Conservation (phyloP, 1,140 invertebrate genomes). For the Limonius californicus region DNA sequence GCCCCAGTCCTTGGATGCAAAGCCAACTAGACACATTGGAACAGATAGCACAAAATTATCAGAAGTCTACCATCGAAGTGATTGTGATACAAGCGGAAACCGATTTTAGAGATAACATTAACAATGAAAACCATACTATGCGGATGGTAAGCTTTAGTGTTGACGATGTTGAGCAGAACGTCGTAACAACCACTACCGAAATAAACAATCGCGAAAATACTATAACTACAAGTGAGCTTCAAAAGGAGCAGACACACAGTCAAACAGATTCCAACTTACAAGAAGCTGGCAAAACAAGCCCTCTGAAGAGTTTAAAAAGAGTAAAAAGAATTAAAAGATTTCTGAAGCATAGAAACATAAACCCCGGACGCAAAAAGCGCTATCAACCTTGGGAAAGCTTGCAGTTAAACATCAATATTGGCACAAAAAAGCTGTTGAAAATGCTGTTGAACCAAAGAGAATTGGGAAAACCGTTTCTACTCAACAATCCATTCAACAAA, state of each 20-base stretch:
- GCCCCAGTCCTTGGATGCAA: slow-evolving; percentile 26
- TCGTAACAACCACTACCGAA: too few species aligned
- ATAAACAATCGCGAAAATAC: not conserved
- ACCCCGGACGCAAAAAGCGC: slow-evolving; percentile 16
- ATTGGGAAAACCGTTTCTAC: not conserved
- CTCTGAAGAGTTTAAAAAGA: not conserved
- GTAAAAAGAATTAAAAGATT: slow-evolving; percentile 12
- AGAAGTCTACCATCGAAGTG: slow-evolving; percentile 18
- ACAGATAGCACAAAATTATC: slow-evolving; percentile 26
- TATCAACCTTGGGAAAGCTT: not conserved
- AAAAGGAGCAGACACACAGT: not conserved
- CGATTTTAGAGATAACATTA: not conserved
- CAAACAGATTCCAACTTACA: too few species aligned
- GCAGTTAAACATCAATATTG: slow-evolving; percentile 22
- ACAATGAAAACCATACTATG: not conserved
- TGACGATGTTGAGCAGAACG: too few species aligned
- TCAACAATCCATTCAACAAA: not conserved
- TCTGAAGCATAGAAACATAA: not conserved
- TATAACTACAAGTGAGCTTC: not conserved
- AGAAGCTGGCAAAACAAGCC: too few species aligned
- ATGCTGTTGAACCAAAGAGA: not conserved
- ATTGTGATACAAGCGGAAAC: slow-evolving; percentile 5
- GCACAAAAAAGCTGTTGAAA: slow-evolving; percentile 27
- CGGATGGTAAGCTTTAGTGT: too few species aligned
- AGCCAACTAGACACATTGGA: slow-evolving; percentile 30